These are phyloP conservation scores for Seriola aureovittata DNA, from an alignment of 2,113 vertebrate species.

Conservation along the genomic window DNA sequence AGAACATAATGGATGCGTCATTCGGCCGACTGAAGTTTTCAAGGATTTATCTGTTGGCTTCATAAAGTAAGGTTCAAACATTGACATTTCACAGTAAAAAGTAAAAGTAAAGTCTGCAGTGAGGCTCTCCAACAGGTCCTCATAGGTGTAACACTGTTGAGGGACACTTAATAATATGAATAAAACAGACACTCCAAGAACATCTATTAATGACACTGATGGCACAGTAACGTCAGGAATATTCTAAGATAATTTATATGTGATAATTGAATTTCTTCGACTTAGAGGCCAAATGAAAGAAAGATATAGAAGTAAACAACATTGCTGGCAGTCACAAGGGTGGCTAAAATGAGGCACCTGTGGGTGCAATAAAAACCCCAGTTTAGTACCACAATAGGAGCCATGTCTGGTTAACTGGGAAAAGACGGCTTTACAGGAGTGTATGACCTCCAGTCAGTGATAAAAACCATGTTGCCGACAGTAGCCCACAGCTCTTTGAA, in stretches of 20 bases:
- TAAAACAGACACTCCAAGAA: background rate
- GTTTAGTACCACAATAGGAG: background rate
- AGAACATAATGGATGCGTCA: background rate
- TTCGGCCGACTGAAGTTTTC: conserved; percentile 2
- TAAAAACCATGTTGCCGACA: background rate
- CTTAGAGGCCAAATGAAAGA: background rate
- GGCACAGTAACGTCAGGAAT: background rate
- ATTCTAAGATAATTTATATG: background rate
- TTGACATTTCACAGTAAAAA: background rate
- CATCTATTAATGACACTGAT: background rate
- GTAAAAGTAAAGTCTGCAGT: background rate
- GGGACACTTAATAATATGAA: background rate
- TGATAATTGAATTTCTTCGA: background rate
- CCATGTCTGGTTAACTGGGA: background rate
- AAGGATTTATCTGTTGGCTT: conserved; percentile 24
- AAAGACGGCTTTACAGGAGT: background rate
- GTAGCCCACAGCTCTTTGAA: background rate
- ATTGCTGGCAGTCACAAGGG: background rate
- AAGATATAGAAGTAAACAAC: background rate
- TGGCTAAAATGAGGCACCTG: background rate
- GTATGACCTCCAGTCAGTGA: background rate
- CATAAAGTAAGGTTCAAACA: conserved; percentile 3
- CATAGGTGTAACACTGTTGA: background rate
- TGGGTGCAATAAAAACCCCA: conserved; percentile 3
- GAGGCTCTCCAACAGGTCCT: background rate